These are phyloP conservation scores for Armadillidium nasatum DNA, from an alignment of 1,140 invertebrate genomes.

Conservation along the genomic window DNA sequence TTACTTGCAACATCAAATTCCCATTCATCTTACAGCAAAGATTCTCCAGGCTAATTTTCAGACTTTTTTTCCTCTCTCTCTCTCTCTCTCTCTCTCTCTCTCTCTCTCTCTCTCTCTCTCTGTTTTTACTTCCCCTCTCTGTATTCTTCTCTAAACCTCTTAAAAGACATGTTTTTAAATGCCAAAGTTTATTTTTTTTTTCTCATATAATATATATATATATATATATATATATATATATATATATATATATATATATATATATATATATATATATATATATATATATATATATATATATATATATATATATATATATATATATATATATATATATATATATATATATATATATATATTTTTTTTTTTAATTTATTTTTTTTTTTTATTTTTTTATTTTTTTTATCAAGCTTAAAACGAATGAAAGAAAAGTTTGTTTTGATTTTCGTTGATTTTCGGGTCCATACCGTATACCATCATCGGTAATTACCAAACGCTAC, in stretches of 20 bases:
- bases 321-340: too few species aligned
- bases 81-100: conserved; percentile 11
- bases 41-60: neutral
- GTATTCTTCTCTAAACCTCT: neutral
- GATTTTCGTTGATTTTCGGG: too few species aligned
- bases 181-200: conserved; percentile 3
- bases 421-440: too few species aligned
- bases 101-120: conserved; percentile 11
- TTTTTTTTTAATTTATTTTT: too few species aligned
- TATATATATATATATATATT: too few species aligned
- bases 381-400: too few species aligned
- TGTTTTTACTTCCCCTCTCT: neutral
- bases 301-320: neutral
- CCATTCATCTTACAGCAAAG: neutral
- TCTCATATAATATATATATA: neutral
- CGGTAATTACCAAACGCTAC: neutral
- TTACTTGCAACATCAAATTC: conserved; percentile 10
- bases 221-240: neutral
- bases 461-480: neutral
- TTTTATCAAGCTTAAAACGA: too few species aligned
- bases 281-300: neutral
- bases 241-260: neutral
- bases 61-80: conserved; percentile 1
- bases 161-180: neutral
- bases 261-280: neutral